Percentiles rank a stretch among this genome's conserved stretches.
These are phyloP conservation scores for Acipenser ruthenus DNA, from an alignment of 2,797 vertebrate genomes.

Conservation along the genomic window DNA sequence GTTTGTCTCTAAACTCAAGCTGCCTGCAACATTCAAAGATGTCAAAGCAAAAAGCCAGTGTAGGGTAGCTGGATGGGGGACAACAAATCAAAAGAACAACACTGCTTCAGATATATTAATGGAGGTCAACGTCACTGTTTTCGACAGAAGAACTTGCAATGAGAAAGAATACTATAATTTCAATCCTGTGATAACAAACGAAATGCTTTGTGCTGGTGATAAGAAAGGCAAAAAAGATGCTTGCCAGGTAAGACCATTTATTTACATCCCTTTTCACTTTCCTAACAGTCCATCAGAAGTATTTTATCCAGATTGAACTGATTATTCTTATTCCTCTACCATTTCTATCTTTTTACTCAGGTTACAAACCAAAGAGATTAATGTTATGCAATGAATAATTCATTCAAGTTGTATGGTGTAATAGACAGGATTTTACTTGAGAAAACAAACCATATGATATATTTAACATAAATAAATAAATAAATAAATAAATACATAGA, in stretches of 20 bases:
- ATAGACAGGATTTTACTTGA: too few relatives aligned
- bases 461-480: background rate
- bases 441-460: background rate
- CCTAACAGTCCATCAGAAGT: too few relatives aligned
- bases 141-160: conserved; percentile 5
- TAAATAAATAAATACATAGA: background rate
- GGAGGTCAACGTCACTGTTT: conserved; percentile 7
- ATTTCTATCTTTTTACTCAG: background rate
- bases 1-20: background rate
- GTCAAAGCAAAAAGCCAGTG: conserved; percentile 1
- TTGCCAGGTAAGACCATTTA: background rate
- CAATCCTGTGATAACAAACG: background rate
- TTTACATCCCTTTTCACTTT: too few relatives aligned
- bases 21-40: background rate
- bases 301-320: too few relatives aligned
- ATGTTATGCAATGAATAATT: background rate
- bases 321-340: too few relatives aligned
- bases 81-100: accelerated
- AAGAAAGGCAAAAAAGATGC: conserved; percentile 8
- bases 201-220: conserved; percentile 14
- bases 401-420: background rate
- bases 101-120: background rate
- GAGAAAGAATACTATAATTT: conserved; percentile 1
- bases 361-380: background rate
- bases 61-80: conserved; percentile 1